These are phyloP conservation scores for Agrochola circellaris DNA, from an alignment of 2,888 invertebrate genomes.

Conservation along the genomic window DNA sequence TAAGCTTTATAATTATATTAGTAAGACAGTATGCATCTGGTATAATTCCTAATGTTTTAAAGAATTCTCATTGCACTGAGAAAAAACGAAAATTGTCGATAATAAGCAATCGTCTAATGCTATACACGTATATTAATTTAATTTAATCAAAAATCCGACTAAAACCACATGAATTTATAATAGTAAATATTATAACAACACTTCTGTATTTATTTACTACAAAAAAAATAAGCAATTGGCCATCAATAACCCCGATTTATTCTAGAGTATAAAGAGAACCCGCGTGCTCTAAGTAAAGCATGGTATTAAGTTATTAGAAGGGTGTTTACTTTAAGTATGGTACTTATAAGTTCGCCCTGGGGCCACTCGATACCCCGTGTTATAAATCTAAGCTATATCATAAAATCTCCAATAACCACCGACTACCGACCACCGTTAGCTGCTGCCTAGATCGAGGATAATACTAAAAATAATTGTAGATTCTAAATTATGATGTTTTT, in stretches of 20 bases:
- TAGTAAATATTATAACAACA: neutral
- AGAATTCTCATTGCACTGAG: neutral
- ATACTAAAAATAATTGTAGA: constrained; percentile 60
- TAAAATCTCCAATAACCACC: constrained; percentile 75
- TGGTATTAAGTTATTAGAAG: constrained; percentile 75
- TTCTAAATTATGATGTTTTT: constrained; percentile 58
- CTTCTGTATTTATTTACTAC: neutral
- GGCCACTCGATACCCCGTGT: constrained; percentile 63
- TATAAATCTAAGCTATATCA: constrained; percentile 77
- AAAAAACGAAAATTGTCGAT: neutral
- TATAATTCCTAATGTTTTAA: neutral
- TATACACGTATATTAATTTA: neutral
- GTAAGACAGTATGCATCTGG: neutral
- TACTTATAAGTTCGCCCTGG: constrained; percentile 66
- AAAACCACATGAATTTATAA: neutral
- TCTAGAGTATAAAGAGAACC: constrained; percentile 30
- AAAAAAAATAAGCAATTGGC: neutral
- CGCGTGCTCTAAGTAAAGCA: constrained; percentile 52
- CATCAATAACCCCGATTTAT: constrained; percentile 26
- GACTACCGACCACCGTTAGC: constrained; percentile 71
- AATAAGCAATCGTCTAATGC: neutral
- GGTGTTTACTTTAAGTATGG: constrained; percentile 74
- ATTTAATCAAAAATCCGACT: neutral
- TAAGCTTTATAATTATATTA: neutral
- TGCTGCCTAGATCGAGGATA: constrained; percentile 54